Conservation (phyloP, 2,797 vertebrate genomes). For the Carcharodon carcharias region DNA sequence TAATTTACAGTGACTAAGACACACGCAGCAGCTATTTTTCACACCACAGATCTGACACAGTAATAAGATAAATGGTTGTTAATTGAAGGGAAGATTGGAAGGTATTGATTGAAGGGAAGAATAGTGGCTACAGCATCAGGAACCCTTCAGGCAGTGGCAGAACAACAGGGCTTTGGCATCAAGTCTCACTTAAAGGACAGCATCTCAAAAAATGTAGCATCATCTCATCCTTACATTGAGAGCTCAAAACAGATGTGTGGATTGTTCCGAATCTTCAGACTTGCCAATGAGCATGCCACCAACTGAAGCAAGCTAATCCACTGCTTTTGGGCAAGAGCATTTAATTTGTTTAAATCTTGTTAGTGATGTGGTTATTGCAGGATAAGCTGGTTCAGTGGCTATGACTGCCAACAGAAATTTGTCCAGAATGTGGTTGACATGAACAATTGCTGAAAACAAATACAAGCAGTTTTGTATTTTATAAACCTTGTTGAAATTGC, state of each 20-base stretch:
- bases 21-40: too few species aligned
- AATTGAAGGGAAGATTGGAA: not conserved
- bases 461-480: not conserved
- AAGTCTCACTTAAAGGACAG: not conserved
- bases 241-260: not conserved
- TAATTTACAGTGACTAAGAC: not conserved
- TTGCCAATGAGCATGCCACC: not conserved
- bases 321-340: not conserved
- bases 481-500: not conserved
- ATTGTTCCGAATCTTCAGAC: not conserved
- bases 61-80: not conserved
- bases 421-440: not conserved
- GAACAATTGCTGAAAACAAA: not conserved
- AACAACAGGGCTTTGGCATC: not conserved
- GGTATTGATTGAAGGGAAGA: not conserved
- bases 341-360: not conserved
- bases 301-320: not conserved
- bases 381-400: not conserved
- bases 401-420: not conserved
- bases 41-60: not conserved
- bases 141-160: not conserved
- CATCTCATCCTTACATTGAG: not conserved
- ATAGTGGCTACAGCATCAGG: not conserved
- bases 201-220: not conserved
- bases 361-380: not conserved